Percentiles rank a stretch among this genome's conserved stretches.
Evolutionary conservation across 2,888 invertebrate genomes (phyloP).

Genomic region (Lasius fuliginosus): DNA sequence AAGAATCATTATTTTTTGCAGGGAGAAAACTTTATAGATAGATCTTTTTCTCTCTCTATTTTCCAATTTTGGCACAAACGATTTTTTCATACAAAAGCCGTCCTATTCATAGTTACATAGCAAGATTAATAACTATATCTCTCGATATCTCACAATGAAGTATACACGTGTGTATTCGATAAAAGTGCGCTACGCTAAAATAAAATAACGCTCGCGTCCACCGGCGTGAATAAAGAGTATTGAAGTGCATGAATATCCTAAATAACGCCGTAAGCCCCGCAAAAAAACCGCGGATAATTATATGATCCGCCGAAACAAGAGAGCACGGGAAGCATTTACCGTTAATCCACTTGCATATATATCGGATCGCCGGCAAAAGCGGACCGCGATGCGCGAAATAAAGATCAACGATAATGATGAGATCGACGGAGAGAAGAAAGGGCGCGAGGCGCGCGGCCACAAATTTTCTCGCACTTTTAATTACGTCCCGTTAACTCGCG

Average conservation of each 20-base stretch:
- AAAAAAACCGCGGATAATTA: conserved; percentile 65
- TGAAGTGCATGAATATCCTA: conserved; percentile 11
- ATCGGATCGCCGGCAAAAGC: conserved; percentile 39
- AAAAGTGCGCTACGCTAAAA: neutral
- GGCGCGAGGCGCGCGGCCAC: conserved; percentile 65
- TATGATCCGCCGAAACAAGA: conserved; percentile 55
- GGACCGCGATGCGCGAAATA: conserved; percentile 62
- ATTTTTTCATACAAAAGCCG: neutral
- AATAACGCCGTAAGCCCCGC: conserved; percentile 34
- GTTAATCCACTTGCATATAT: conserved; percentile 62
- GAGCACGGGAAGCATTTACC: conserved; percentile 63
- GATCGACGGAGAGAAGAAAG: conserved; percentile 40
- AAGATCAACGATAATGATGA: conserved; percentile 66
- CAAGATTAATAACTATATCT: neutral
- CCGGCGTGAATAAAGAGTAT: conserved; percentile 23
- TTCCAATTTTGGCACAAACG: neutral
- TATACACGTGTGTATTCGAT: no score
- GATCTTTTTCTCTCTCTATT: neutral
- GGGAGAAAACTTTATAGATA: neutral
- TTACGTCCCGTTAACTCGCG: conserved; percentile 70
- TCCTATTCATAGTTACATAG: neutral
- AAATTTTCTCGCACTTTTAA: conserved; percentile 76
- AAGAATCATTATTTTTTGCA: neutral
- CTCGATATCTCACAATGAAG: neutral
- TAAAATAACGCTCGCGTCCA: neutral